Evolutionary conservation across 2,888 invertebrate genomes (phyloP).

Genomic region (Lagria hirta): DNA sequence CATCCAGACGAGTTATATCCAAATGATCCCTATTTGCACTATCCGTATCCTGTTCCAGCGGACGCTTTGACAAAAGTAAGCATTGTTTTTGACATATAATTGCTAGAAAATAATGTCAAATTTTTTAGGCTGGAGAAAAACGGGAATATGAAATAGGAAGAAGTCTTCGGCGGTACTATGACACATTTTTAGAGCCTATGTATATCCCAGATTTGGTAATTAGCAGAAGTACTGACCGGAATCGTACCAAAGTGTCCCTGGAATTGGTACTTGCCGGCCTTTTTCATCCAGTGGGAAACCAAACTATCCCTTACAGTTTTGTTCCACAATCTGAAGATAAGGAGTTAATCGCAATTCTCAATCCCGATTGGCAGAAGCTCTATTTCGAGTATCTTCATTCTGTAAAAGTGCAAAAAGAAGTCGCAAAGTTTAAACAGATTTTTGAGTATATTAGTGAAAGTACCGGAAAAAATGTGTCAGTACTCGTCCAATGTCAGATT

Average conservation of each 20-base stretch:
- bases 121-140: slow-evolving; percentile 41
- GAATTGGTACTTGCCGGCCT: slow-evolving; percentile 67
- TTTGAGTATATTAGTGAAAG: slow-evolving; percentile 55
- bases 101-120: slow-evolving; percentile 5
- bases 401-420: slow-evolving; percentile 30
- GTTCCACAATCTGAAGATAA: slow-evolving; percentile 50
- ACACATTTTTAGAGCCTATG: slow-evolving; percentile 59
- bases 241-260: slow-evolving; percentile 73
- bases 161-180: slow-evolving; percentile 64
- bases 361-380: slow-evolving; percentile 33
- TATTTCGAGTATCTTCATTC: slow-evolving; percentile 21
- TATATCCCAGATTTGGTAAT: slow-evolving; percentile 61
- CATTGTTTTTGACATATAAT: slow-evolving; percentile 8
- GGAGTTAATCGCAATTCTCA: slow-evolving; percentile 34
- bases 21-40: slow-evolving; percentile 66
- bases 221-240: slow-evolving; percentile 68
- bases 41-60: slow-evolving; percentile 70
- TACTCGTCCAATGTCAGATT: slow-evolving; percentile 61
- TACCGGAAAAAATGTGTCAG: slow-evolving; percentile 57
- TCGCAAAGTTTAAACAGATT: slow-evolving; percentile 53
- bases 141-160: slow-evolving; percentile 60
- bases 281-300: slow-evolving; percentile 68
- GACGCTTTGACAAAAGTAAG: slow-evolving; percentile 75
- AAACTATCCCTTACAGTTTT: slow-evolving; percentile 73
- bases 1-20: slow-evolving; percentile 64